Evolutionary conservation across 1,140 invertebrate genomes (phyloP), one percentile per base, ranked within the genome.

Genomic region (Lucilia sericata): DNA sequence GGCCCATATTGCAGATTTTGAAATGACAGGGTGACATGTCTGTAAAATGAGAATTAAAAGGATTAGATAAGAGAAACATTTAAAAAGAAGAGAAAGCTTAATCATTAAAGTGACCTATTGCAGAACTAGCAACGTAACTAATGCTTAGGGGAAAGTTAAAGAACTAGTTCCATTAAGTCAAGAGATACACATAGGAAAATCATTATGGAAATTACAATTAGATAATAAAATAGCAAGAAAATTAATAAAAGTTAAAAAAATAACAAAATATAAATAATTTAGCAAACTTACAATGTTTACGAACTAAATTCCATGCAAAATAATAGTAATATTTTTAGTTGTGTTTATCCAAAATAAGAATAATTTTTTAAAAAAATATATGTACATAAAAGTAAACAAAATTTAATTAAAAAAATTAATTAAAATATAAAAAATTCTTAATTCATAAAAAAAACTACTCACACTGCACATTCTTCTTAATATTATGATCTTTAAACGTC

Each of bases 1-100:
- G 89, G 17, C 89, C 89, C 87, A 90, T 89, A 85, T 90, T 89
- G 85, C 89, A 90, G 82, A 90, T 90, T 85, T 90, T 90, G 34
- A 90, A 90, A 60, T 90, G 89, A 83, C 89, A 90, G 10, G 89
- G 89, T 30, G 87, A 88, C 89, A 90, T 90, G 75, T 90, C 89
- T 90, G 55, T 25, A 74, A 75, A 5, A 42, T 2, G 42, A 42
- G 42, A 51, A 36, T 70, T 30, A 83, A 19, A 76, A 51, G 25
- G 25, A 30, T 30, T 30, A 30, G 25, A 30, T 30, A 30, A 30
- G 25, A 30, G 25, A 60, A 25, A n/a, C n/a, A n/a, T n/a, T 75
- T n/a, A 34, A 14, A 65, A 55, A 1, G 25, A 3, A 30, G 25
- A 30, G 25, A 30, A 30, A 30, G 25, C 3, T 30, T 30, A 30